Base-by-base conservation (phyloP, 2,797 vertebrate genomes). In the Falco novaeseelandiae region DNA sequence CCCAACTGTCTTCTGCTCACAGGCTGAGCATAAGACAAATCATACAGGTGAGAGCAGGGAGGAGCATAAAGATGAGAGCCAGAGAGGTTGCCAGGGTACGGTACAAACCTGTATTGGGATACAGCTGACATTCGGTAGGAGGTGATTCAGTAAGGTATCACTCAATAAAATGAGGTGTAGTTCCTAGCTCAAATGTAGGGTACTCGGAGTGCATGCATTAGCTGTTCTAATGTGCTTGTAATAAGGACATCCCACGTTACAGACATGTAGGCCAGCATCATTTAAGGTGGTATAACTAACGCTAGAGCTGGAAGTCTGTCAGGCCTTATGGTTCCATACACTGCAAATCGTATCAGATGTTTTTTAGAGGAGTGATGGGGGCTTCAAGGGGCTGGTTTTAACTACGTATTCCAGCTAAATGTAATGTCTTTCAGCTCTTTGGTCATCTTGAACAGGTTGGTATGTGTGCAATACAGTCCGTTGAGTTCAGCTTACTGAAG, bases 111-210 rank as follows among this genome's bases (percentile, higher is more conserved):
- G 1, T 4, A 2, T 32, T 21, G 29, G 65, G 42, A 5, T 18
- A 4, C 0, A 2, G 13, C 14, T 85, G 46, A 15, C 0, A 1
- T 38, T 58, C 48, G 14, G 40, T 38, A 13, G 34, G 78, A 23
- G 26, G 63, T 83, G 72, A 70, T 77, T 87, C 44, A 25, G 42
- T 46, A 62, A 66, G 57, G 11, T 46, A 9, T 20, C 0, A 10
- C 36, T 44, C 40, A 25, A 27, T 72, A 63, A 84, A 59, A 85
- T 54, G 29, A 42, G 34, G 15, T 73, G 30, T 34, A 40, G 29
- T 51, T 52, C 29, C 65, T 70, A 30, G 30, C 16, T 77, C 51
- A 61, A 25, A 22, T 0, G 0, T 71, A 14, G 66, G 57, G 16
- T 59, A 76, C 36, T 59, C 30, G 20, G 32, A n/a, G 10, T 16